Percentiles rank a stretch among this genome's conserved stretches.
Evolutionary conservation across 2,888 invertebrate species (phyloP).

Genomic region (Rotaria magnacalcarata): DNA sequence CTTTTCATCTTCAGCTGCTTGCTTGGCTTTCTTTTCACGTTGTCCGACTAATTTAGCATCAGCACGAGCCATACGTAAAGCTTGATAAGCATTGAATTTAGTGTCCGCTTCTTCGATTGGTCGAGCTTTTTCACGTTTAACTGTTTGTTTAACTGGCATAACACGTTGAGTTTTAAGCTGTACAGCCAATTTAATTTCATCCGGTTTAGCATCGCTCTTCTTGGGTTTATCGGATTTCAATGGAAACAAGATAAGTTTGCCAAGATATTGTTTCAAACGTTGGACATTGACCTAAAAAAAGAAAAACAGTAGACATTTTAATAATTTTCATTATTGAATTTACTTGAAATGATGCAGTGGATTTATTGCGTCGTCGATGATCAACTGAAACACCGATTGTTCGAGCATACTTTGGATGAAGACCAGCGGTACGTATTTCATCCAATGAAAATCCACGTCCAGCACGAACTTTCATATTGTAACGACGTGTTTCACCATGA

Average conservation of each 20-base stretch:
- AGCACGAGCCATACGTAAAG: conserved; percentile 44
- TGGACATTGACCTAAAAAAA: conserved; percentile 38
- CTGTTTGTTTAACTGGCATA: conserved; percentile 37
- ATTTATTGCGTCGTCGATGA: conserved; percentile 85
- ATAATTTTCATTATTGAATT: not conserved
- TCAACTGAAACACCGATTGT: conserved; percentile 94
- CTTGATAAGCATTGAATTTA: conserved; percentile 41
- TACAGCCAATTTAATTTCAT: conserved; percentile 19
- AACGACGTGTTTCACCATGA: conserved; percentile 85
- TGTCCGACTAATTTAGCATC: conserved; percentile 41
- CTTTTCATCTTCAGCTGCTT: conserved; percentile 46
- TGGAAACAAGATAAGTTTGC: conserved; percentile 45
- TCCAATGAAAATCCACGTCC: conserved; percentile 93
- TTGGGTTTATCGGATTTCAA: conserved; percentile 41
- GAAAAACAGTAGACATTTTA: not conserved
- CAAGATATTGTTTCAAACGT: conserved; percentile 45
- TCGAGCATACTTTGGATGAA: conserved; percentile 78
- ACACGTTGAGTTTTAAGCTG: not conserved
- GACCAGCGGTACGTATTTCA: conserved; percentile 85
- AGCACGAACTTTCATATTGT: conserved; percentile 86
- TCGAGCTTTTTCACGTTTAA: conserved; percentile 41
- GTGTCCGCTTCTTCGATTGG: conserved; percentile 39
- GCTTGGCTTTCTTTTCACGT: conserved; percentile 46
- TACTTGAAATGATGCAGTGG: conserved; percentile 74
- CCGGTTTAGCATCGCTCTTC: conserved; percentile 43